phyloP scores from a whole-genome alignment of 2,888 invertebrate genomes.

The Phortica okadai region DNA sequence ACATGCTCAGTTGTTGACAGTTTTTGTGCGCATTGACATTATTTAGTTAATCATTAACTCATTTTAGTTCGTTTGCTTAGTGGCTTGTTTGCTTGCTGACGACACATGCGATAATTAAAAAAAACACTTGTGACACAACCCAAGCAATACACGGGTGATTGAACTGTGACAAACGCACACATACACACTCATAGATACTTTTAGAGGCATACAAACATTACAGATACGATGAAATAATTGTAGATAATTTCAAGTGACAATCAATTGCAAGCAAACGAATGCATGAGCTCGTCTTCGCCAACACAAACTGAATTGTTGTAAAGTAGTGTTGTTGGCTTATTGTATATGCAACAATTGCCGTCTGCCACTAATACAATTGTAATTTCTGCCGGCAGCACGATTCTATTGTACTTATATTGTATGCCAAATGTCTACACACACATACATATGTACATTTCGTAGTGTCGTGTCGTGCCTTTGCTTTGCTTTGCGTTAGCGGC shows the following conservation, averaged over 20 bases:
- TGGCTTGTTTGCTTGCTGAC: constrained; percentile 14
- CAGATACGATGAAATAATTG: background rate
- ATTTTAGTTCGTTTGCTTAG: background rate
- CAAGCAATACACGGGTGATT: constrained; percentile 65
- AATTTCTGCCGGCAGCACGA: background rate
- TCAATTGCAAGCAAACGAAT: background rate
- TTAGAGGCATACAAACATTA: background rate
- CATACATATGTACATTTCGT: background rate
- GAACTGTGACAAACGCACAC: constrained; percentile 51
- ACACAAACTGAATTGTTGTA: background rate
- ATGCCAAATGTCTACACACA: constrained; percentile 3
- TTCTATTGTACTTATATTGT: background rate
- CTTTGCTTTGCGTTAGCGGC: background rate
- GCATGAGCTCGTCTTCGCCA: background rate
- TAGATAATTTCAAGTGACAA: background rate
- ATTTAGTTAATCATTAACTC: constrained; percentile 12
- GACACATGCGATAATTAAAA: constrained; percentile 18
- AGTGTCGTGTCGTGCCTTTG: background rate
- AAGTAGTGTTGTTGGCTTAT: background rate
- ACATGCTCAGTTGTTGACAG: background rate
- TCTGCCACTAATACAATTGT: background rate
- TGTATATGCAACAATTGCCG: constrained; percentile 12
- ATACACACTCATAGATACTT: background rate
- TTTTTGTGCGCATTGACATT: constrained; percentile 8
- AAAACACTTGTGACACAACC: constrained; percentile 14